phyloP scores from a whole-genome alignment of 2,113 vertebrate genomes.

The Theristicus caerulescens region DNA sequence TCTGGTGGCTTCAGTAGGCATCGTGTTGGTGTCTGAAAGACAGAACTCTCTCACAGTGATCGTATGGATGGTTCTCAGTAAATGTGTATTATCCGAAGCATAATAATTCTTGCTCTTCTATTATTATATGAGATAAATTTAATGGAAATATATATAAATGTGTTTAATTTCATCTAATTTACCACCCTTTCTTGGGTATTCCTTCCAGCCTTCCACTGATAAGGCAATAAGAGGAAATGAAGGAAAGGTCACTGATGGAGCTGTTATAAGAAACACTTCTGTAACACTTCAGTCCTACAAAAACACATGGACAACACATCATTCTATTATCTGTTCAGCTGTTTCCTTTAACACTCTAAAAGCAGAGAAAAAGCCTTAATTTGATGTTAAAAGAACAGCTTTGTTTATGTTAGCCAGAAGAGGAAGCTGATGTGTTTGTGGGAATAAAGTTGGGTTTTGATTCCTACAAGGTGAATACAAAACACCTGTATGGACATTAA shows the following conservation, averaged over 20 bases:
- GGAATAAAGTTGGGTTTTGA: not conserved
- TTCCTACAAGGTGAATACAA: not conserved
- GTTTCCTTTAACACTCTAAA: not conserved
- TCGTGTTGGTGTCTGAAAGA: fast-evolving
- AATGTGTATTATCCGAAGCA: not conserved
- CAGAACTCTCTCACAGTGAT: not conserved
- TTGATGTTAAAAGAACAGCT: not conserved
- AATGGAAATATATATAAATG: not conserved
- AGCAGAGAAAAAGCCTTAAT: not conserved
- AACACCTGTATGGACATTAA: not conserved
- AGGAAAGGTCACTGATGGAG: not conserved
- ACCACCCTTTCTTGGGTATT: not conserved
- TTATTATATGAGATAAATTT: not conserved
- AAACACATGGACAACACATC: not conserved
- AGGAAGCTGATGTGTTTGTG: not conserved
- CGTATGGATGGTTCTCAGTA: not conserved
- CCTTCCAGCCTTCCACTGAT: not conserved
- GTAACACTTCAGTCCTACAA: not conserved
- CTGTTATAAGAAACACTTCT: not conserved
- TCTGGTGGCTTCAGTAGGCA: not conserved
- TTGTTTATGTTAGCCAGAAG: not conserved
- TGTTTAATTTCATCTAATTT: not conserved
- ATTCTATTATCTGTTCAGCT: not conserved
- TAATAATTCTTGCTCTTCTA: not conserved
- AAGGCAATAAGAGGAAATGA: not conserved